These are phyloP conservation scores for Drosophila buzzatii DNA, from an alignment of 2,888 invertebrate genomes.

Conservation along the genomic window DNA sequence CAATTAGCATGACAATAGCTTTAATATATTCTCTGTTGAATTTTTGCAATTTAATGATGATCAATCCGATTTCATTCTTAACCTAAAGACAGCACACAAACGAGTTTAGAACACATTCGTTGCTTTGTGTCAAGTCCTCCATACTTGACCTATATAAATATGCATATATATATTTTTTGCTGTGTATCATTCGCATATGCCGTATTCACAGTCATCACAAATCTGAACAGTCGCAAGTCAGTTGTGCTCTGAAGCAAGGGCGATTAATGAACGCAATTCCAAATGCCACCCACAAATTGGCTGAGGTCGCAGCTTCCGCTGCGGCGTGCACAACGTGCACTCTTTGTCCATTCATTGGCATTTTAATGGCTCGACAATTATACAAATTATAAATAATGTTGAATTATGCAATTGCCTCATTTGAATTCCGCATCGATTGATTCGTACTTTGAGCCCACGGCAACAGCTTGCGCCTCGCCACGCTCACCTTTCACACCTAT, in stretches of 20 bases:
- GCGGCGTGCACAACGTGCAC: conserved; percentile 20
- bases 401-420: conserved; percentile 26
- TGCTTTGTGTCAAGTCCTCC: conserved; percentile 8
- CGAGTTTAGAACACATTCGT: not conserved
- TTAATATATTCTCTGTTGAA: not conserved
- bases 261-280: conserved; percentile 14
- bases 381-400: conserved; percentile 11
- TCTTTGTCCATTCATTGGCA: conserved; percentile 40
- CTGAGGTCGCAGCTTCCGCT: conserved; percentile 41
- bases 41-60: not conserved
- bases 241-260: conserved; percentile 10
- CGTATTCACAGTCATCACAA: not conserved
- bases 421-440: conserved; percentile 25
- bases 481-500: conserved; percentile 21
- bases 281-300: conserved; percentile 37
- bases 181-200: not conserved
- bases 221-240: not conserved
- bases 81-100: not conserved
- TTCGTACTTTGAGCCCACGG: conserved; percentile 10
- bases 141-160: not conserved
- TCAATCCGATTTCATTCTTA: not conserved
- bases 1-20: not conserved
- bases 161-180: not conserved
- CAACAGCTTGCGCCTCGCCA: not conserved
- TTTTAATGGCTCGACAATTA: conserved; percentile 22